These are phyloP conservation scores for Gulo gulo DNA, from an alignment of 2,113 vertebrate genomes.

Conservation along the genomic window DNA sequence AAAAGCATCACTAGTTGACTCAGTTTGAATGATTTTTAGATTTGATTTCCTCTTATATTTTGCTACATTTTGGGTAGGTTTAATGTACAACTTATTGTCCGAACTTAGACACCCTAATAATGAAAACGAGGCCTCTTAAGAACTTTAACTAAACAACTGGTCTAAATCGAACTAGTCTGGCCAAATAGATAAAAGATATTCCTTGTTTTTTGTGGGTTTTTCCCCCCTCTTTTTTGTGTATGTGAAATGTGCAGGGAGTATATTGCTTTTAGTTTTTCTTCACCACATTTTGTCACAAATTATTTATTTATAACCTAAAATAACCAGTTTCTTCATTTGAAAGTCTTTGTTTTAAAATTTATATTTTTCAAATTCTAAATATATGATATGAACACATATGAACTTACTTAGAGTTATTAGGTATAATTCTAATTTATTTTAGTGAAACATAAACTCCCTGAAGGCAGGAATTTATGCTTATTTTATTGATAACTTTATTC, in stretches of 20 bases:
- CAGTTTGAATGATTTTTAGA: not conserved
- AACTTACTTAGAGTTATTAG: not conserved
- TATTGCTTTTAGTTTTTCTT: not conserved
- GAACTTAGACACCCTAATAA: not conserved
- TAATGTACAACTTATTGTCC: not conserved
- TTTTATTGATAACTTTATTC: not conserved
- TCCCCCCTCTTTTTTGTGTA: not conserved
- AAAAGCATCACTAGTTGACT: not conserved
- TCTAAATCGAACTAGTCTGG: not conserved
- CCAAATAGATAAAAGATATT: not conserved
- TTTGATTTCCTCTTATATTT: not conserved
- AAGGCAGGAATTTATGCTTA: not conserved
- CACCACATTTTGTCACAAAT: not conserved
- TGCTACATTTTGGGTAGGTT: not conserved
- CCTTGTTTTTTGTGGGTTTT: not conserved
- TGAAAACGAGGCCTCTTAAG: not conserved
- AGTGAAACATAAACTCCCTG: not conserved
- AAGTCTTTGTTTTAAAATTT: not conserved
- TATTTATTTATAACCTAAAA: not conserved
- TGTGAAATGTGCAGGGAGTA: not conserved
- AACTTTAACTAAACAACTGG: not conserved
- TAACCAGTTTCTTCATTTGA: not conserved
- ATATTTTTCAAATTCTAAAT: not conserved
- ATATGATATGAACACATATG: not conserved
- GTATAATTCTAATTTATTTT: not conserved